Evolutionary conservation across 2,797 vertebrate species (phyloP).

Genomic region (Chelon labrosus): DNA sequence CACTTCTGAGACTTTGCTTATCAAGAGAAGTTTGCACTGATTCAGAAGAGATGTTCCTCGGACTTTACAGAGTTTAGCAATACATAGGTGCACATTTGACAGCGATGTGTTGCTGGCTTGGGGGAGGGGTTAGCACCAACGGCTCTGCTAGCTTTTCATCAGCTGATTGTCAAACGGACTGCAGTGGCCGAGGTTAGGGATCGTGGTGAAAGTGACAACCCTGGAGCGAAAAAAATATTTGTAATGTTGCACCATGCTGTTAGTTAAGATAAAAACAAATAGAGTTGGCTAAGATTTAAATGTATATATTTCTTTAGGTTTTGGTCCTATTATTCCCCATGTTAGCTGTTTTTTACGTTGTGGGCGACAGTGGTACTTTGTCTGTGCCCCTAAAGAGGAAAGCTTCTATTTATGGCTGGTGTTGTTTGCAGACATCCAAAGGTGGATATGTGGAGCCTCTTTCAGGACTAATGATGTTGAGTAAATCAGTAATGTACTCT

Average conservation of each 20-base stretch:
- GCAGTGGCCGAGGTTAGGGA: conserved; percentile 76
- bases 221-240: conserved; percentile 15
- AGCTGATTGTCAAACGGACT: conserved; percentile 86
- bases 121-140: conserved; percentile 30
- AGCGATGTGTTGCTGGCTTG: conserved; percentile 18
- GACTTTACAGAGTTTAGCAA: too few species aligned
- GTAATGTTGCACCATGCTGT: too few species aligned
- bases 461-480: conserved; percentile 12
- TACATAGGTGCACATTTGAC: conserved; percentile 17
- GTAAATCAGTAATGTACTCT: neutral
- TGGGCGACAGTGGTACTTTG: conserved; percentile 37
- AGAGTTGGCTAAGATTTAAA: neutral
- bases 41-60: neutral
- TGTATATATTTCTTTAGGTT: neutral
- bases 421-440: conserved; percentile 70
- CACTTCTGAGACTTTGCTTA: neutral
- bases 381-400: conserved; percentile 46
- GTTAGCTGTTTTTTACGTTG: conserved; percentile 11
- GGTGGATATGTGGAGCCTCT: conserved; percentile 54
- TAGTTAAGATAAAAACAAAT: neutral
- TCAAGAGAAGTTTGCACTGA: neutral
- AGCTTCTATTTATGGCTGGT: conserved; percentile 71
- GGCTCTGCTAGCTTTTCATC: conserved; percentile 73
- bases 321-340: neutral
- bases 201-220: conserved; percentile 43